Evolutionary conservation across 2,113 vertebrate genomes (phyloP), one percentile per base, ranked within the genome.

Genomic region (Myxocyprinus asiaticus): DNA sequence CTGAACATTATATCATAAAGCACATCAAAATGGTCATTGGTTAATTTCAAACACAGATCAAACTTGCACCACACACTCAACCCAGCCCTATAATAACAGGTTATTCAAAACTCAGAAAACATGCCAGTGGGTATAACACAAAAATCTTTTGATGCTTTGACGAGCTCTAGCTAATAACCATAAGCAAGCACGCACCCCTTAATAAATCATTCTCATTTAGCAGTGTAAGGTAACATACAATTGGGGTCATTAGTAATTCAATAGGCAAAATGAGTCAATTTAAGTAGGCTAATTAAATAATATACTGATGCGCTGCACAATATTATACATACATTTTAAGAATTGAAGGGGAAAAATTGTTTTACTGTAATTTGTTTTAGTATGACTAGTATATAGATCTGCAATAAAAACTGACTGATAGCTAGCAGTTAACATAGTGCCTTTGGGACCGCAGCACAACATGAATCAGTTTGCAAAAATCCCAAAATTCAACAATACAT

Each of bases 71-170:
- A 67, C 67, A 68, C 56, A 4, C 4, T 33, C n/a, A 67, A 50
- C 43, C 71, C 43, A 74, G 9, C 45, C 72, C 72, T 50, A 75
- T 63, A 75, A 75, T 33, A 33, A 33, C 22, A 33, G 22, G 22
- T 33, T 33, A 33, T 63, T 75, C 72, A 75, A 51, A 74, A 74
- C 59, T 22, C 45, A 63, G 59, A 74, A 51, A 73, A 73, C 55
- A 73, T 22, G 70, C 70, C 70, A 47, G 70, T 73, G 70, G 70
- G 70, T 17, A 33, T 45, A 47, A 61, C n/a, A 59, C 43, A 6
- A 15, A 73, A 73, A 12, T 6, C 55, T 47, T 72, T 22, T 72
- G 70, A 73, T 73, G 55, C n/a, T 61, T 22, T 47, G 43, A 73
- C 43, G 4, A 47, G 55, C 70, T 7, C 6, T 15, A 45, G 33